Evolutionary conservation across 1,140 invertebrate species (phyloP).

Genomic region (Drosophila mayri): DNA sequence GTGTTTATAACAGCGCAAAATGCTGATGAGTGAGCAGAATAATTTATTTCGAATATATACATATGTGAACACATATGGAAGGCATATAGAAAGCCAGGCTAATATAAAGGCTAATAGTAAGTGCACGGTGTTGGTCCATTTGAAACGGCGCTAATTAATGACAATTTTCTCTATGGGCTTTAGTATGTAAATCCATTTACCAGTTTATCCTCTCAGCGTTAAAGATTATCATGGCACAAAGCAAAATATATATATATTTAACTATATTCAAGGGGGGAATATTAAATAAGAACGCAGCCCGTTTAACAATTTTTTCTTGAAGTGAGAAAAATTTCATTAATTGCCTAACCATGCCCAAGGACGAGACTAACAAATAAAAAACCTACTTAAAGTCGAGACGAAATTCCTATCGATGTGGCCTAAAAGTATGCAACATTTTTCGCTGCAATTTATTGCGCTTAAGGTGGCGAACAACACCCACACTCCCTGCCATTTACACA

Average conservation of each 20-base stretch:
- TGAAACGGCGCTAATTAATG: conserved; percentile 58
- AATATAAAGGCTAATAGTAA: conserved; percentile 31
- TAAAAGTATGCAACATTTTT: conserved; percentile 60
- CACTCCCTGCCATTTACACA: conserved; percentile 44
- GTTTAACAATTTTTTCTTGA: not conserved
- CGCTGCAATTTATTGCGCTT: conserved; percentile 51
- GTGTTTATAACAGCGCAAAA: conserved; percentile 83
- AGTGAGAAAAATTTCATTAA: conserved; percentile 38
- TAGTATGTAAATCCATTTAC: conserved; percentile 46
- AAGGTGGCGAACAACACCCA: conserved; percentile 13
- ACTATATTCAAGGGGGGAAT: not conserved
- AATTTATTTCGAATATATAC: conserved; percentile 78
- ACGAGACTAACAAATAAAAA: not conserved
- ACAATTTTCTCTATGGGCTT: conserved; percentile 29
- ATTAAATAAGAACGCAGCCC: not conserved
- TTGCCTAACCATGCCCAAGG: conserved; percentile 16
- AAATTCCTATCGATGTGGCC: conserved; percentile 33
- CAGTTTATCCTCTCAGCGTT: conserved; percentile 27
- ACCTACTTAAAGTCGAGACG: conserved; percentile 18
- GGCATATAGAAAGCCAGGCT: conserved; percentile 26
- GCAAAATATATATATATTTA: not conserved
- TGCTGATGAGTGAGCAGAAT: conserved; percentile 81
- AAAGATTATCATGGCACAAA: not conserved
- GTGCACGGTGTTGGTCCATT: conserved; percentile 7
- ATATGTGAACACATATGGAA: conserved; percentile 15